phyloP scores from a whole-genome alignment of 2,113 vertebrate genomes.

The Sigmodon hispidus region DNA sequence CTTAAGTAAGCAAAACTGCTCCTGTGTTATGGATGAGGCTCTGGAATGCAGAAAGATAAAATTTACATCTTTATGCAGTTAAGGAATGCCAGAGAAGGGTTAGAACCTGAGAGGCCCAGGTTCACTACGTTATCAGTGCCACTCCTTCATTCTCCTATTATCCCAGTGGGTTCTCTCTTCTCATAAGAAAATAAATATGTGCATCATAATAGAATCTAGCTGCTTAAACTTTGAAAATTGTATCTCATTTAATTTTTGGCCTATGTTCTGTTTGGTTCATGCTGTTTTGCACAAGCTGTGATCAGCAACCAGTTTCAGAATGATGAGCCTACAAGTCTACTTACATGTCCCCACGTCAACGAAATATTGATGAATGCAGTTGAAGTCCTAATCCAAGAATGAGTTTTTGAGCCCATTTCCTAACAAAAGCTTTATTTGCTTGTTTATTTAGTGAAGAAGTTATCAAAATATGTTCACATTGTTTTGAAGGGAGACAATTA shows the following conservation, averaged over 20 bases:
- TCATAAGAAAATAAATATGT: neutral
- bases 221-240: neutral
- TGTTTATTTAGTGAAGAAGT: constrained; percentile 52
- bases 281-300: neutral
- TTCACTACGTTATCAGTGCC: rapidly evolving
- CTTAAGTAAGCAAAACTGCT: neutral
- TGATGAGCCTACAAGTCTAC: neutral
- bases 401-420: neutral
- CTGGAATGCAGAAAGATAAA: neutral
- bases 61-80: neutral
- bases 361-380: neutral
- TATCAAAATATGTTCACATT: neutral
- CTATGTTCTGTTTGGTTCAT: neutral
- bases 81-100: neutral
- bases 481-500: neutral
- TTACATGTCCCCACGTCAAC: rapidly evolving
- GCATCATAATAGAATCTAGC: neutral
- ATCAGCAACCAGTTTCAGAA: neutral
- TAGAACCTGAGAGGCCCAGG: too few relatives aligned
- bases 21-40: neutral
- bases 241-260: constrained; percentile 16
- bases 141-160: neutral
- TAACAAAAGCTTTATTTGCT: constrained; percentile 42
- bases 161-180: neutral
- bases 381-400: neutral